A percentile compares a stretch with the other conserved stretches of the same genome.
Evolutionary conservation across 2,888 invertebrate species (phyloP).

Genomic region (Drosophila niveifrons): DNA sequence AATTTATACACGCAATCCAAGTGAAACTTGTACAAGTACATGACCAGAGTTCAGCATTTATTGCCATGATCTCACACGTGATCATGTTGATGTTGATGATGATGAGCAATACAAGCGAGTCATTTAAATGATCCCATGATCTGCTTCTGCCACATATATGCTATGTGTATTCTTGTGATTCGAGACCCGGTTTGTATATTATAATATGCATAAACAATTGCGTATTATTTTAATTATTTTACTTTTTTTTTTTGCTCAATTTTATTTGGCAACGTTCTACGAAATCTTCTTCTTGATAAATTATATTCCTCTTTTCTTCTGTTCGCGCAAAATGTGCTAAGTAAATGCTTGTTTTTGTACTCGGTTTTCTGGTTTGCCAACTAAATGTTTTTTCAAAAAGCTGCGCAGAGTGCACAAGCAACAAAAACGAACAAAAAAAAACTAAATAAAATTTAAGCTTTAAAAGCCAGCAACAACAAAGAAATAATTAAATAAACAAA

Average conservation of each 20-base stretch:
- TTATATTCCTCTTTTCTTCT: slow-evolving; percentile 24
- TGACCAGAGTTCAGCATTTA: slow-evolving; percentile 38
- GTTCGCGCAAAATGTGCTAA: slow-evolving; percentile 62
- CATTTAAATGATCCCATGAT: slow-evolving; percentile 46
- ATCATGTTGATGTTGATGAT: slow-evolving; percentile 6
- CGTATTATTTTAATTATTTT: slow-evolving; percentile 74
- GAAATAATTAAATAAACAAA: slow-evolving; percentile 39
- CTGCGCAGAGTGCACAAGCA: slow-evolving; percentile 19
- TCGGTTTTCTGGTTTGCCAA: slow-evolving; percentile 30
- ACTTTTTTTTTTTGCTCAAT: slow-evolving; percentile 9
- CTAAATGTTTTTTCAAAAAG: slow-evolving; percentile 27
- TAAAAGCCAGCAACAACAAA: slow-evolving; percentile 17
- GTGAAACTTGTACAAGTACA: slow-evolving; percentile 43
- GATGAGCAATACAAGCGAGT: slow-evolving; percentile 17
- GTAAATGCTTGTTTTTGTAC: slow-evolving; percentile 41
- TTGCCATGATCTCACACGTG: slow-evolving; percentile 56
- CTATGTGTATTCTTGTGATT: slow-evolving; percentile 12
- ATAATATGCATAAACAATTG: slow-evolving; percentile 65
- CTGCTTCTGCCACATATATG: slow-evolving; percentile 31
- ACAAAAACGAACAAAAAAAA: slow-evolving; percentile 7
- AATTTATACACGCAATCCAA: slow-evolving; percentile 20
- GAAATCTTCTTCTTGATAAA: slow-evolving; percentile 15
- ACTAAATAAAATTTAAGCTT: slow-evolving; percentile 35
- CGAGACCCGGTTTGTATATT: slow-evolving; percentile 35
- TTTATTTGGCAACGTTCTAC: slow-evolving; percentile 55